Conservation (phyloP, 2,797 vertebrate species). For the Epinephelus malabaricus region DNA sequence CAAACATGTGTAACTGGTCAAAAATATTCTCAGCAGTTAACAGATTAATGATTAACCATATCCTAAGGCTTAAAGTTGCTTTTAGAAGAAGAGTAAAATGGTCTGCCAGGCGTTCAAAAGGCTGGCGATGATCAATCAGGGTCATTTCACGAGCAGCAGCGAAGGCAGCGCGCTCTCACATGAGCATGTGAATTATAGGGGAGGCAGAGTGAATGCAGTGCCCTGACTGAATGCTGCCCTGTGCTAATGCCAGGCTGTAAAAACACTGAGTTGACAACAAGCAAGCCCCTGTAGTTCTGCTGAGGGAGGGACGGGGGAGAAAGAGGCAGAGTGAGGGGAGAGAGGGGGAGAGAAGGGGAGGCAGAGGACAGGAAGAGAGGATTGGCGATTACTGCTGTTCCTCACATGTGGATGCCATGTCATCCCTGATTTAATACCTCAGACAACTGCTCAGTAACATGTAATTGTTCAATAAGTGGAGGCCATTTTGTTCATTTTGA, state of each 20-base stretch:
- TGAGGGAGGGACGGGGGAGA: conserved; percentile 58
- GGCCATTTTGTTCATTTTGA: conserved; percentile 51
- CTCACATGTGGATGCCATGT: conserved; percentile 55
- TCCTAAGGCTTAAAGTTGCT: too few species aligned
- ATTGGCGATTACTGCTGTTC: conserved; percentile 49
- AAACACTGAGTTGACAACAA: conserved; percentile 84
- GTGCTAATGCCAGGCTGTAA: conserved; percentile 84
- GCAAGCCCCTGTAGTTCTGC: conserved; percentile 81
- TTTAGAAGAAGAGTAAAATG: conserved; percentile 12
- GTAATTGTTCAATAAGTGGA: conserved; percentile 50
- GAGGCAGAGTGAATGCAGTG: conserved; percentile 62
- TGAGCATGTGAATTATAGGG: conserved; percentile 72
- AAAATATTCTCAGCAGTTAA: too few species aligned
- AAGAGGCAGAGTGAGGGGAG: conserved; percentile 8
- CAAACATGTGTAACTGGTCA: too few species aligned
- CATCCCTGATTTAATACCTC: conserved; percentile 49
- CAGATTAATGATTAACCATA: too few species aligned
- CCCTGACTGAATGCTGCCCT: conserved; percentile 79
- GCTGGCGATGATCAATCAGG: conserved; percentile 56
- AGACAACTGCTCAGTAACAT: conserved; percentile 41
- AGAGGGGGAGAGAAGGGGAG: not conserved
- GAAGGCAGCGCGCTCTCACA: conserved; percentile 49
- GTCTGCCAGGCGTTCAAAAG: conserved; percentile 46
- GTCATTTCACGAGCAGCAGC: conserved; percentile 52
- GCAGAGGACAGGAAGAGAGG: conserved; percentile 38